Percentiles rank a stretch among this genome's conserved stretches.
Evolutionary conservation across 2,888 invertebrate species (phyloP).

Genomic region (Nebria salina): DNA sequence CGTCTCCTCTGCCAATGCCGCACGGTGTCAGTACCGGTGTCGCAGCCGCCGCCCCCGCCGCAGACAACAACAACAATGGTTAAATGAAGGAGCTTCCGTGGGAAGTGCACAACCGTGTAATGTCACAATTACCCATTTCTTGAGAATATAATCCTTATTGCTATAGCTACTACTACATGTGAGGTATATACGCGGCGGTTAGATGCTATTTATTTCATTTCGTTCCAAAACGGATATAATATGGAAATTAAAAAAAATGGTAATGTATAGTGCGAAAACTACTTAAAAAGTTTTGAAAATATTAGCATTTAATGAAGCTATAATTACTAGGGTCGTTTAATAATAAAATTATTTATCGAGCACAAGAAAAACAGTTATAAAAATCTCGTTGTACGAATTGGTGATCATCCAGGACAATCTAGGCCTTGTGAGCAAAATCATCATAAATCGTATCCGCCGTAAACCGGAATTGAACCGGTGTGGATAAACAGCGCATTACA

Average conservation of each 20-base stretch:
- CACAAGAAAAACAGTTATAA: no score
- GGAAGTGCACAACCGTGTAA: slow-evolving; percentile 19
- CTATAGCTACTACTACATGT: background rate
- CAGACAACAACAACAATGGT: slow-evolving; percentile 14
- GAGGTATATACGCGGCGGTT: background rate
- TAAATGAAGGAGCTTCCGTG: slow-evolving; percentile 27
- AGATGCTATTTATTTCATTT: background rate
- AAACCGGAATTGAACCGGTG: no score
- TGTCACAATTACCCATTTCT: slow-evolving; percentile 21
- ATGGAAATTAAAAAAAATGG: background rate
- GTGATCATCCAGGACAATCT: no score
- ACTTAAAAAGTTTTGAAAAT: no score
- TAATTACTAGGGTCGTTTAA: no score
- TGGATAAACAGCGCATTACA: no score
- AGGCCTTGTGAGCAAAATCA: no score
- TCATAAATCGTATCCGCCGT: no score
- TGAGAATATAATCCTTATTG: background rate
- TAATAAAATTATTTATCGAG: no score
- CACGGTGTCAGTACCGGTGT: background rate
- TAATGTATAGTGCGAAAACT: background rate
- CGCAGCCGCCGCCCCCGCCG: background rate
- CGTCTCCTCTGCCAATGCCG: background rate
- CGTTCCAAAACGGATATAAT: background rate
- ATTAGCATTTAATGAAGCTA: no score
- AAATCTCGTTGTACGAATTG: no score